Base-by-base conservation (phyloP, 2,888 invertebrate species). In the Phortica okadai region DNA sequence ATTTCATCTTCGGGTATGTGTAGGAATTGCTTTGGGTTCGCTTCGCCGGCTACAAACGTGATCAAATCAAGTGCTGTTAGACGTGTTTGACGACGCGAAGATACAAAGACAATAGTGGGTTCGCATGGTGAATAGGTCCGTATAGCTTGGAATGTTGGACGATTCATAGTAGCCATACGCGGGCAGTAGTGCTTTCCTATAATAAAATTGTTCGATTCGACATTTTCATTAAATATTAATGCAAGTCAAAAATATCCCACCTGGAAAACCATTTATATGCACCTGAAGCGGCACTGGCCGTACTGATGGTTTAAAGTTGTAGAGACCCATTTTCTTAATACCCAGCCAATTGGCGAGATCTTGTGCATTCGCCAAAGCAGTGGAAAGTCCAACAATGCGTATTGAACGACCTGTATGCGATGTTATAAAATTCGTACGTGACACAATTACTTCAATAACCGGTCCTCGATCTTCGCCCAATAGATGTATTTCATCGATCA, bases 111-210 rank as follows among this genome's bases (percentile, higher is more conserved):
- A 56, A 99, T 93, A 0, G 96, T 94, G 0, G 99, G 99, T 86
- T 99, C 98, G 74, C 93, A 92, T 0, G 98, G 97, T 0, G 99
- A 98, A 91, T 99, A 97, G 74, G 96, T 96, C 67, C 96, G 94
- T 80, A 99, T 98, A 0, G 99, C 97, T 91, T 98, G 97, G 92
- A 97, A 99, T 0, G 98, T 96, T 0, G 99, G 99, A 88, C 98
- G 97, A 92, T 99, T 99, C 99, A 99, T 99, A 0, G 98, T 96
- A 79, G 98, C 96, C 99, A 99, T 99, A 70, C 99, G 94, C 0
- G 99, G 99, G 88, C 99, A 99, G 92, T 99, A 99, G 91, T 99
- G 98, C 82, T 99, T 97, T 5, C 84, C 84, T 84, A 45, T 42
- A 42, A n/a, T 41, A 16, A 50, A 54, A 64, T 10, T 1, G 11